phyloP scores from a whole-genome alignment of 2,113 vertebrate species.

The Misgurnus anguillicaudatus region DNA sequence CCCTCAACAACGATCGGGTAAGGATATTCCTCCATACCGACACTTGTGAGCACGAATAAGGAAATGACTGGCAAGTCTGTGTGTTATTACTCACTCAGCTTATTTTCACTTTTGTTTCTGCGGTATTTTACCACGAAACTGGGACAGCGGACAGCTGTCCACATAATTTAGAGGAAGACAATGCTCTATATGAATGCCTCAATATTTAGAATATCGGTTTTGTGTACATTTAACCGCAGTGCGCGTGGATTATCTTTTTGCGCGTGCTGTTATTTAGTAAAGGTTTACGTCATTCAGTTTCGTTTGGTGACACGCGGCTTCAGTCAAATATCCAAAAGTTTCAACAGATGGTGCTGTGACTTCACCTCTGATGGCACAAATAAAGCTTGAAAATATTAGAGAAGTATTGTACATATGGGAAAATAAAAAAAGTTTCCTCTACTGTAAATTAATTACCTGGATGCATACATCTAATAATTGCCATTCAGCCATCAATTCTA shows the following conservation, averaged over 20 bases:
- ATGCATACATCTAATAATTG: slow-evolving; percentile 15
- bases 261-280: no score
- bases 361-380: no score
- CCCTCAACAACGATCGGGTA: slow-evolving; percentile 58
- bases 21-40: slow-evolving; percentile 54
- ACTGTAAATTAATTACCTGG: neutral
- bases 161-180: no score
- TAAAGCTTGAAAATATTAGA: neutral
- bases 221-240: no score
- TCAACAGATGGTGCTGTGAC: no score
- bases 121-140: neutral
- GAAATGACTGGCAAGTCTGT: neutral
- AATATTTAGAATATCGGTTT: no score
- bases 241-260: no score
- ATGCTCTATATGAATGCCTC: no score
- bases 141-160: no score
- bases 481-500: slow-evolving; percentile 4
- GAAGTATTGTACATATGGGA: neutral
- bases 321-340: no score
- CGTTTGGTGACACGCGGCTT: no score
- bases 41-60: neutral
- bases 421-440: neutral
- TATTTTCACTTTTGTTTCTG: slow-evolving; percentile 62
- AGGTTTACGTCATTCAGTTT: no score
- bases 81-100: neutral